Base-by-base conservation (phyloP, 2,888 invertebrate species). In the Campopleginae sp. region DNA sequence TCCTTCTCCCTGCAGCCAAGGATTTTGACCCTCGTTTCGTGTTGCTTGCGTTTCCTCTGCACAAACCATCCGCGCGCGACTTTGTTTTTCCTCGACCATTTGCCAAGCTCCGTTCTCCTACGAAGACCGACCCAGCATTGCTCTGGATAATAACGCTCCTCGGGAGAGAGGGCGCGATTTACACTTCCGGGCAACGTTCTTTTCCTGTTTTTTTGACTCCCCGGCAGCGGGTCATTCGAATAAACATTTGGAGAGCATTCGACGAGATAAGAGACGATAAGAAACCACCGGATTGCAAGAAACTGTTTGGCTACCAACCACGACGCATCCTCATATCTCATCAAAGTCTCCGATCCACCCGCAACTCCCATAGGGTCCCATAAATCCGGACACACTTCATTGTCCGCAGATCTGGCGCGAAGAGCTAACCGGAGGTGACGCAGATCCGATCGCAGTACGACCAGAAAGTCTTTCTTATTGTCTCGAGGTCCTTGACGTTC, bases 21-120 rank as follows among this genome's bases (percentile, higher is more conserved):
- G 93, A 93, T 93, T 93, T 93, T 93, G 93, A 93, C 93, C 93
- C 93, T 91, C 90, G 93, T 92, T 93, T 92, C 92, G 92, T 92
- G 91, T 92, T 92, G 92, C 91, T 93, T 91, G 92, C 91, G 87
- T 92, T 92, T 92, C 89, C 88, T 90, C 89, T 90, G 27, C 42
- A 74, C 81, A 83, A 83, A 86, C 81, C 91, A 58, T 92, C 92
- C 90, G 90, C 90, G 54, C 66, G 44, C 90, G 92, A 92, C 92
- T 93, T 93, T 92, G 91, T 93, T 93, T 92, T 93, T 92, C 90
- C 91, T 91, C 91, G 63, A 44, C 74, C 51, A 65, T 80, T 74
- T 65, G 72, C 80, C 80, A 80, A 71, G 17, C 38, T 33, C 61
- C 44, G 27, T 51, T 70, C n/a, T 23, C 2, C 33, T 3, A 44